Conservation (phyloP, 2,113 vertebrate genomes). For the Phocoena sinus region DNA sequence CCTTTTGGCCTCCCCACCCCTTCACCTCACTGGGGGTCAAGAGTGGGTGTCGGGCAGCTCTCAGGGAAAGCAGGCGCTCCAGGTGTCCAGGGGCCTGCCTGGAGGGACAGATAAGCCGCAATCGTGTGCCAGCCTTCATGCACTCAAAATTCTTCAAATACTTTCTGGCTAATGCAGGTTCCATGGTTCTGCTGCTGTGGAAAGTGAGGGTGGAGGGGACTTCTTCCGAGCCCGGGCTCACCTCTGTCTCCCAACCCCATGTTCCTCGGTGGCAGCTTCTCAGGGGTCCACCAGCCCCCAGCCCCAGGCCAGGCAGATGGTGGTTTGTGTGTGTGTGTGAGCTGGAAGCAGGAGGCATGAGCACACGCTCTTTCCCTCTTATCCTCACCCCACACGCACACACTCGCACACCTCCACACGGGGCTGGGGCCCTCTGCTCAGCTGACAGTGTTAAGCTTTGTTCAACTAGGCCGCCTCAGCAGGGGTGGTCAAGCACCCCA, state of each 20-base stretch:
- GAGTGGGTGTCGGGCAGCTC: background rate
- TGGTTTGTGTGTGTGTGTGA: background rate
- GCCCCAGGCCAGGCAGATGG: background rate
- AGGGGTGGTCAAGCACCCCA: constrained; percentile 58
- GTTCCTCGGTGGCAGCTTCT: background rate
- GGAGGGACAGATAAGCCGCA: constrained; percentile 6
- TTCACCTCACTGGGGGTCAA: constrained; percentile 16
- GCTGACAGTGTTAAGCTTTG: constrained; percentile 76
- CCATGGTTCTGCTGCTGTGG: background rate
- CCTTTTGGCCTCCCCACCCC: background rate
- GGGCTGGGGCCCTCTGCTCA: constrained; percentile 59
- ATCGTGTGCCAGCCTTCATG: background rate
- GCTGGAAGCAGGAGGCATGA: background rate
- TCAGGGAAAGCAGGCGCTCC: background rate
- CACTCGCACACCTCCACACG: background rate
- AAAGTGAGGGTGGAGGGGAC: background rate
- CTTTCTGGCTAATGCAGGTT: background rate
- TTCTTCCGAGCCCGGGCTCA: background rate
- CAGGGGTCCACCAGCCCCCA: background rate
- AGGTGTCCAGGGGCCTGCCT: background rate
- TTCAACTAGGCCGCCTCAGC: constrained; percentile 73
- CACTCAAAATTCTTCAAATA: constrained; percentile 64
- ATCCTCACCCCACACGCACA: background rate
- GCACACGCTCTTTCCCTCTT: background rate
- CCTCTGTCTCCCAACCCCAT: background rate